Conservation (phyloP, 2,113 vertebrate species). For the Camelus dromedarius region DNA sequence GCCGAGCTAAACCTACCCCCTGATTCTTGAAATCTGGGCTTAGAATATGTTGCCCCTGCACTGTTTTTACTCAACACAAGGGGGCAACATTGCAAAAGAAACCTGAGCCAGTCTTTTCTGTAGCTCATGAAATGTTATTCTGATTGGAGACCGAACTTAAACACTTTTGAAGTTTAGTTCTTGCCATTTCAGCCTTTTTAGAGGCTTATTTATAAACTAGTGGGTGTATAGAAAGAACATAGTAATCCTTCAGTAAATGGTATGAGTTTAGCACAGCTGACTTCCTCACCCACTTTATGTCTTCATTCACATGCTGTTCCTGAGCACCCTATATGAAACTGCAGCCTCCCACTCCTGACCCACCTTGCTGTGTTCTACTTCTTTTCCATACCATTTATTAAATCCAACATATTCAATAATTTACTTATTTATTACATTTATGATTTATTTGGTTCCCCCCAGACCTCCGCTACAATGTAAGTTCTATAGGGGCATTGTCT, state of each 20-base stretch:
- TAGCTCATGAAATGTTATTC: rapidly evolving
- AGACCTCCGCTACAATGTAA: neutral
- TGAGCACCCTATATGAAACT: neutral
- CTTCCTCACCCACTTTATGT: neutral
- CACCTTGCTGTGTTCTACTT: neutral
- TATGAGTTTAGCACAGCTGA: too few relatives aligned
- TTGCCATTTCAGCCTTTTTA: neutral
- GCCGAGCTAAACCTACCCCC: too few relatives aligned
- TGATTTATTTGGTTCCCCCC: neutral
- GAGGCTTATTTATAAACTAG: neutral
- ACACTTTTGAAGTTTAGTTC: neutral
- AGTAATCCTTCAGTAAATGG: neutral
- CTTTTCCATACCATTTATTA: neutral
- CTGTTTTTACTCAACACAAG: conserved; percentile 33
- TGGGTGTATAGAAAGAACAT: neutral
- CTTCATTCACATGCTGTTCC: neutral
- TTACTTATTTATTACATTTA: neutral
- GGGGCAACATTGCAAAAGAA: conserved; percentile 61
- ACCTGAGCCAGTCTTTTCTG: neutral
- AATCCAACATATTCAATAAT: neutral
- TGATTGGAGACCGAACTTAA: neutral
- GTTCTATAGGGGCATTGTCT: neutral
- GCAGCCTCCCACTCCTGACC: neutral
- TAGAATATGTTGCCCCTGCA: neutral
- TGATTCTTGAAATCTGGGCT: neutral